These are phyloP conservation scores for Enteromius afrohamiltoni DNA, from an alignment of 2,797 vertebrate species.

Conservation along the genomic window DNA sequence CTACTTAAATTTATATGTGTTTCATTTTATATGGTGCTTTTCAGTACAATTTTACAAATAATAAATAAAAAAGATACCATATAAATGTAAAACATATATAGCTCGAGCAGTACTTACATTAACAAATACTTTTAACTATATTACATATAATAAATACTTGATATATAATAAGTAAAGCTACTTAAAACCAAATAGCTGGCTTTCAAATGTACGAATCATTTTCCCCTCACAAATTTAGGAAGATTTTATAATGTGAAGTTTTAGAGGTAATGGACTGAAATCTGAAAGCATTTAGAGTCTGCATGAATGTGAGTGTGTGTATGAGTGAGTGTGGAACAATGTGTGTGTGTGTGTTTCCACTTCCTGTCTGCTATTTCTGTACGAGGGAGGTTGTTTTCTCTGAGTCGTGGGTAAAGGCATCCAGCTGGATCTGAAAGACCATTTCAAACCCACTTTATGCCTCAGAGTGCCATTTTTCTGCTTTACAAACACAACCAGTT, in stretches of 20 bases:
- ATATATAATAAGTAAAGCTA: too few relatives aligned
- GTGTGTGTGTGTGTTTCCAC: conserved; percentile 7
- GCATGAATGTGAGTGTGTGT: background rate
- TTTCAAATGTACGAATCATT: background rate
- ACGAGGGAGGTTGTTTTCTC: conserved; percentile 29
- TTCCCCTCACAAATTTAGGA: background rate
- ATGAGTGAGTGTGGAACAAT: background rate
- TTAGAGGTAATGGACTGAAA: background rate
- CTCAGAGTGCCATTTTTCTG: background rate
- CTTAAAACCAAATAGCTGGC: background rate
- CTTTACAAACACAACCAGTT: background rate
- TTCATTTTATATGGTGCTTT: background rate
- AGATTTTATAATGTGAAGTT: background rate
- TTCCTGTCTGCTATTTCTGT: conserved; percentile 46
- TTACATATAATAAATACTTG: background rate
- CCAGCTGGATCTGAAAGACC: conserved; percentile 5
- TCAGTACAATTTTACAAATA: background rate
- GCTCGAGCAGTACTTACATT: too few relatives aligned
- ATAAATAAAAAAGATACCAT: background rate
- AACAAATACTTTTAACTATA: too few relatives aligned
- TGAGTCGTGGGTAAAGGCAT: conserved; percentile 29
- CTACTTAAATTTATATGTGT: too few relatives aligned
- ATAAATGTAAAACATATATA: too few relatives aligned
- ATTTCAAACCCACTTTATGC: background rate
- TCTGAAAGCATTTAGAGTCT: background rate